Base-by-base conservation (phyloP, 2,797 vertebrate genomes). In the Girardinus metallicus region DNA sequence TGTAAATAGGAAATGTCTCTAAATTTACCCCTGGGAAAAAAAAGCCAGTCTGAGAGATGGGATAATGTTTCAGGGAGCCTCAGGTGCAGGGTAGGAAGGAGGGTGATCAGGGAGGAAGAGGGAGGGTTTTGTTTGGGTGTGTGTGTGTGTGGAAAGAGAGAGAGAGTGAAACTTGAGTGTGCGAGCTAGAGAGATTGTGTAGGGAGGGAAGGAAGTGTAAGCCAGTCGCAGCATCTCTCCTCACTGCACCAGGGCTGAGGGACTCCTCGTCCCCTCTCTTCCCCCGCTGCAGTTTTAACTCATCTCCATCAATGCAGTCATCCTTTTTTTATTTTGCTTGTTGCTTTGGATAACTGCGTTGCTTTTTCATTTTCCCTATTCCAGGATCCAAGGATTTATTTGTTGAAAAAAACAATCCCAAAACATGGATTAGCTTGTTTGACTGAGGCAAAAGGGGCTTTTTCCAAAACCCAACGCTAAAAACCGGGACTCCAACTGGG, bases 201-300 rank as follows among this genome's bases (percentile, higher is more conserved):
- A 80, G 91, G 71, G 90, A 90, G 93, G 83, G 77, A 90, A 89
- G 93, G 93, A 95, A 91, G 93, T 94, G 91, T 92, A 95, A 93
- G 93, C 92, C 94, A 94, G 94, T 95, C 94, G 86, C 95, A 96
- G 96, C 96, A 95, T 97, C 96, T 95, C 93, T 95, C 92, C 91
- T 89, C 93, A 95, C 95, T 95, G 96, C 96, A 95, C 91, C 95
- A 93, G 92, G 88, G 88, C 89, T 93, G 91, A 94, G 94, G 93
- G 93, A 94, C 94, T 92, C 89, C 89, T 91, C 89, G 87, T 93
- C 91, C 93, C 85, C 80, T 87, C 83, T 78, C 89, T 92, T 91
- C 89, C 82, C 89, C 91, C 84, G 79, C 93, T 91, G 92, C 92
- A 92, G 93, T 92, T 91, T 93, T 89, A 91, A 91, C 88, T 92